Base-by-base conservation (phyloP, 2,888 invertebrate species). In the Linnaemya vulpina region DNA sequence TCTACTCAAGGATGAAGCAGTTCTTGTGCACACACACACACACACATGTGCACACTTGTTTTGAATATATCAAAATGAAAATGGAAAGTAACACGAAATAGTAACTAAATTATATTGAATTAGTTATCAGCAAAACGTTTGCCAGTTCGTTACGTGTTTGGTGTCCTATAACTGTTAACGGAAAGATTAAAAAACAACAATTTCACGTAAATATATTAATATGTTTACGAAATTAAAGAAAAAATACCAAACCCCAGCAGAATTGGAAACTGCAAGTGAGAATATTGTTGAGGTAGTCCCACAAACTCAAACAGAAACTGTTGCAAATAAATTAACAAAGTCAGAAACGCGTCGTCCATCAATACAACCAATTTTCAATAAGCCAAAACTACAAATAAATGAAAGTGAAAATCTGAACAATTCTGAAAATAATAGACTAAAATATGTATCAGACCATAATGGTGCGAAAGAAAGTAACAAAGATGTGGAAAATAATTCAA, bases 41-140 rank as follows among this genome's bases (percentile, higher is more conserved):
- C 49, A 11, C 43, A 30, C 17, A 71, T 40, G 30, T 40, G 20
- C 63, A 38, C 58, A n/a, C n/a, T n/a, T n/a, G n/a, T n/a, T n/a
- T n/a, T 30, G 62, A 79, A 71, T 35, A 62, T 58, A 53, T 53
- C 20, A 67, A 67, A 70, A 65, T 62, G 13, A 65, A 73, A 75
- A 82, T 75, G 51, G 74, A 78, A 85, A 85, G 78, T 85, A 78
- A 78, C 82, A 82, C 85, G 85, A 82, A 85, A 82, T 85, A 70
- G 55, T 81, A 38, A 70, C 75, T 40, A 53, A 82, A 82, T 75
- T 85, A 38, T 65, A 82, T 78, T 82, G 78, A 85, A 82, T 85
- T 85, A 85, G 85, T 85, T 85, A 85, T 85, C 82, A 71, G 70
- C 71, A 60, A 81, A 82, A 78, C 85, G 85, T 82, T 85, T 82